Evolutionary conservation across 2,888 invertebrate genomes (phyloP).

Genomic region (Venusia cambrica): DNA sequence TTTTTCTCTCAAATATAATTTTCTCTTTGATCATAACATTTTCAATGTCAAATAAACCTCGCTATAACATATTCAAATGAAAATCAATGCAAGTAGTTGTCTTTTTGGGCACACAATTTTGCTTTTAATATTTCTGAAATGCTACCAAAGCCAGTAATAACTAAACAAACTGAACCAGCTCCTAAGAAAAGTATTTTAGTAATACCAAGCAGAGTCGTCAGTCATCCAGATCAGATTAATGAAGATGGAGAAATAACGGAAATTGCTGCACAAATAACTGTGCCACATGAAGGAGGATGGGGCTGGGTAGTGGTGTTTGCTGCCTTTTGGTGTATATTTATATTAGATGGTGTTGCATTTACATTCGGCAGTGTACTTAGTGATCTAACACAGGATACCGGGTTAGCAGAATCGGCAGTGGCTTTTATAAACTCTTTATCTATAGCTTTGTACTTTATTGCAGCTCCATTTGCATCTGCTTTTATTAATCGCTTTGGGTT

Average conservation of each 20-base stretch:
- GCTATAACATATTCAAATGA: no score
- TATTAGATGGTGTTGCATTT: conserved; percentile 60
- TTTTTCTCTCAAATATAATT: no score
- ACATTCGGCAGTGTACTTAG: conserved; percentile 62
- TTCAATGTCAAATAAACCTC: no score
- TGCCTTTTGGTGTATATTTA: conserved; percentile 49
- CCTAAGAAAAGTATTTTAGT: conserved; percentile 41
- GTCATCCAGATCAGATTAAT: conserved; percentile 42
- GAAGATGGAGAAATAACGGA: conserved; percentile 67
- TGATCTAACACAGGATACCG: conserved; percentile 54
- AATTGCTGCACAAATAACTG: conserved; percentile 65
- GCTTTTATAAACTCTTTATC: conserved; percentile 63
- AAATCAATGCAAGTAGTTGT: no score
- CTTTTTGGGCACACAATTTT: no score
- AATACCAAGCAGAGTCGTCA: conserved; percentile 49
- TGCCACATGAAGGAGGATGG: conserved; percentile 68
- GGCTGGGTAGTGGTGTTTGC: conserved; percentile 66
- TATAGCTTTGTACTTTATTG: conserved; percentile 57
- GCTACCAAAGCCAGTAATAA: conserved; percentile 30
- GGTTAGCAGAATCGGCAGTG: conserved; percentile 44
- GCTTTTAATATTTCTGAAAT: no score
- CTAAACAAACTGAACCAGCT: conserved; percentile 7
- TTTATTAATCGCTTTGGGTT: conserved; percentile 71
- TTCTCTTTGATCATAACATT: no score
- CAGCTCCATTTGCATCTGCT: conserved; percentile 61